Base-by-base conservation (phyloP, 2,113 vertebrate species). In the Chloroceryle aenea region DNA sequence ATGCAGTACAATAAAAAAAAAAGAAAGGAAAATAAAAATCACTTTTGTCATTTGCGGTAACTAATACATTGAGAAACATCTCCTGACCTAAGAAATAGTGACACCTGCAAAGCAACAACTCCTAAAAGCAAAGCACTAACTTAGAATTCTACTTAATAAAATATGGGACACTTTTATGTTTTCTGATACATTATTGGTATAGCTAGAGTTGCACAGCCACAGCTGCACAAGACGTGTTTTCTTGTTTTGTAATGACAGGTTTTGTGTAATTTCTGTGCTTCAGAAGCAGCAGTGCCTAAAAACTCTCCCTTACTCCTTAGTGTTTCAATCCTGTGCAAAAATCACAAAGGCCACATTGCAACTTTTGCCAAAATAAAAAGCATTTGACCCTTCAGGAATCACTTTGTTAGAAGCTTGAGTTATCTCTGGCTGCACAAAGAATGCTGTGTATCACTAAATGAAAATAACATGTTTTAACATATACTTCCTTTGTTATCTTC, bases 151-250 rank as follows among this genome's bases (percentile, higher is more conserved):
- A 8, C 18, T 86, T 66, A 1, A 43, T 43, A 36, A n/a, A 56
- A 38, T 2, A 34, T 10, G 27, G 68, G 18, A 27, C 1, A 15
- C 50, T 73, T 78, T 52, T 9, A 26, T 40, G 9, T 40, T 75
- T 91, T 85, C 20, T 87, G 11, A 6, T 56, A 6, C 0, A 0
- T 12, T 42, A 2, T 30, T 74, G 45, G 10, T 0, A 10, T 1
- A 18, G 10, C 12, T 3, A 21, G 48, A 64, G 5, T 1, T 73
- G 20, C 29, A 38, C 14, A 56, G 22, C 6, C 17, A 64, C 16
- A 12, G 56, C 40, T 84, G 14, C 13, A 32, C 7, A 42, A 52
- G 3, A 74, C 2, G 2, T 43, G 40, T 14, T 32, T 56, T 77
- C 26, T 42, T 77, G 19, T 11, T 42, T 73, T 74, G 12, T 43